Evolutionary conservation across 2,797 vertebrate genomes (phyloP).

Genomic region (Aldrovandia affinis): DNA sequence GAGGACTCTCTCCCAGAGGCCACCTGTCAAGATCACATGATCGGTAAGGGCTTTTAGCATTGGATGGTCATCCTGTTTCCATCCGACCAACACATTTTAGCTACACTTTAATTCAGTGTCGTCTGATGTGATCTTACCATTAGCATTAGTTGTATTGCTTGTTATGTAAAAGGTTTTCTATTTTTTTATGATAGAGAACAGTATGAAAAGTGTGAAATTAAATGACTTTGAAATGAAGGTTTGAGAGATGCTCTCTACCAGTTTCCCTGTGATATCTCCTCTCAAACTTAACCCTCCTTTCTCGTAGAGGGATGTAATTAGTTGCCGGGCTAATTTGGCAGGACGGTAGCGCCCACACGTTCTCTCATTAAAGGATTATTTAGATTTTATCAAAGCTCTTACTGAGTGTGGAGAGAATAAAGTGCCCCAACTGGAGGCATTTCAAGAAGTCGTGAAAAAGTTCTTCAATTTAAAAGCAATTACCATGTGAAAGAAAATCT

Average conservation of each 20-base stretch:
- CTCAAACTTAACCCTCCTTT: constrained; percentile 8
- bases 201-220: background rate
- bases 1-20: constrained; percentile 73
- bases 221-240: constrained; percentile 11
- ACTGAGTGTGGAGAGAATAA: background rate
- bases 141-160: background rate
- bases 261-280: background rate
- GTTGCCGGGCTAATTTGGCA: constrained; percentile 10
- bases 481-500: constrained; percentile 23
- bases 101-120: background rate
- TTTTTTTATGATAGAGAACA: background rate
- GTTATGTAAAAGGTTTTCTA: too few species aligned
- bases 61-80: background rate
- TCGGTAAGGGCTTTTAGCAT: constrained; percentile 70
- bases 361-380: constrained; percentile 15
- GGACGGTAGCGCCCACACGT: background rate
- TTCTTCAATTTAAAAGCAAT: constrained; percentile 32
- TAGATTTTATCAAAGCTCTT: constrained; percentile 24
- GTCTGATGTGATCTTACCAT: background rate
- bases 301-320: constrained; percentile 20
- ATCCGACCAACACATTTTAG: background rate
- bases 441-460: constrained; percentile 17
- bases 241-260: background rate
- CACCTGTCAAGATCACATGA: constrained; percentile 76
- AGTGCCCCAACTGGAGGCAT: constrained; percentile 3